Conservation (phyloP, 2,888 invertebrate species). For the Heliconius ismenius region DNA sequence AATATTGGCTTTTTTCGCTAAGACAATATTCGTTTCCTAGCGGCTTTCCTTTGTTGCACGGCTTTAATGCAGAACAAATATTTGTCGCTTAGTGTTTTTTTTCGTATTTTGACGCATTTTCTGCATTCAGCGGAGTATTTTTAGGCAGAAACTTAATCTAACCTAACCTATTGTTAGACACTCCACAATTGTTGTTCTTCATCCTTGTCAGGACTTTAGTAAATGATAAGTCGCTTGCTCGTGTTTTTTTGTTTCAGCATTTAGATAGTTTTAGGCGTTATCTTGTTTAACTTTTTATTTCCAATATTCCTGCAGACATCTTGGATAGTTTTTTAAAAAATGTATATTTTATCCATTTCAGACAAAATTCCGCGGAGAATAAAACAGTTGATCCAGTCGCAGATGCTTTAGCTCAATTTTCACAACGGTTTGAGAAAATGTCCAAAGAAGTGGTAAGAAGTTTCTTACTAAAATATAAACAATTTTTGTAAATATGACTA, state of each 20-base stretch:
- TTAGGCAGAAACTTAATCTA: background rate
- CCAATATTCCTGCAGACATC: background rate
- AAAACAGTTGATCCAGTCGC: slow-evolving; percentile 59
- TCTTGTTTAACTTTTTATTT: background rate
- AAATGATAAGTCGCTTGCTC: slow-evolving; percentile 1
- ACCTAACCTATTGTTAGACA: background rate
- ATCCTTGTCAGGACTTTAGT: too few relatives aligned
- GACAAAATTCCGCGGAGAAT: slow-evolving; percentile 75
- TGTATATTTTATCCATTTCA: slow-evolving; percentile 50
- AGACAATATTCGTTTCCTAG: background rate
- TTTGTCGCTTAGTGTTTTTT: background rate
- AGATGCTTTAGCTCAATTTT: slow-evolving; percentile 66
- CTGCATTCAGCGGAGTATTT: background rate
- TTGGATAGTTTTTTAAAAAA: background rate
- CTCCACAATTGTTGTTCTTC: background rate
- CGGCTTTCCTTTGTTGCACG: slow-evolving; percentile 1
- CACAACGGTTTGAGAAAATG: slow-evolving; percentile 68
- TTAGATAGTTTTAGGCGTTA: background rate
- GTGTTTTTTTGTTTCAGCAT: slow-evolving; percentile 17
- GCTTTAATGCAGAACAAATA: background rate
- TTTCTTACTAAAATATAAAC: background rate
- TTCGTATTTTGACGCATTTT: background rate
- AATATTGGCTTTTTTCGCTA: background rate
- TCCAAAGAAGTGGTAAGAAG: slow-evolving; percentile 70
- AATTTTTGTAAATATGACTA: background rate